Conservation (phyloP, 2,113 vertebrate species). For the Bubo blakistoni region DNA sequence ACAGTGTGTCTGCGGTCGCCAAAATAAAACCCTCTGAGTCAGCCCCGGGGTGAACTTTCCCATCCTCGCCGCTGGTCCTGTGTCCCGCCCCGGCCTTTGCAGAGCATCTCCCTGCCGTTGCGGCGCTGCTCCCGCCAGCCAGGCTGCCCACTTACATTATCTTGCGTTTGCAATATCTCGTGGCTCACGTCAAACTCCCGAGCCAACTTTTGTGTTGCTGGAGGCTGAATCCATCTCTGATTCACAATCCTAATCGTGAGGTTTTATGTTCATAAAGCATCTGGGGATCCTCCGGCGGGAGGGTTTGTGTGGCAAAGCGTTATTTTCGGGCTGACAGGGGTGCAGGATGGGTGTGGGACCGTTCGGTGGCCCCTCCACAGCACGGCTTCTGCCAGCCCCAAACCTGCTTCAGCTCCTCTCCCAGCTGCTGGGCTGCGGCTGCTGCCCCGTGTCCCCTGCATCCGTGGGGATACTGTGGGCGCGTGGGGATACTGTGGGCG, state of each 20-base stretch:
- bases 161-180: accelerated
- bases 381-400: not conserved
- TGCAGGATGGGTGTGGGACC: accelerated
- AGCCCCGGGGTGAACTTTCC: not conserved
- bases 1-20: accelerated
- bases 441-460: not conserved
- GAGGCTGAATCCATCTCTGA: not conserved
- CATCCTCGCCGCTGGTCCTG: accelerated
- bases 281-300: not conserved
- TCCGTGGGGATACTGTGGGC: accelerated
- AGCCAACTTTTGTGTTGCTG: not conserved
- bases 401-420: not conserved
- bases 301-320: not conserved
- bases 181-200: not conserved
- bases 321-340: not conserved
- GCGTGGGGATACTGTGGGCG: accelerated
- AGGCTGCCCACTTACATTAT: accelerated
- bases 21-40: not conserved
- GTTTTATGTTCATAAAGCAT: not conserved
- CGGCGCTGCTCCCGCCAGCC: not conserved
- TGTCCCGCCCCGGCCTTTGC: not conserved
- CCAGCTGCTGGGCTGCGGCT: not conserved
- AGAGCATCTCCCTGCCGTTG: not conserved
- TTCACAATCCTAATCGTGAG: not conserved
- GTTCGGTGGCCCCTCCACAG: not conserved